Percentiles rank a stretch among this genome's conserved stretches.
Conservation (phyloP, 2,888 invertebrate genomes). For the Tetranychus piercei region DNA sequence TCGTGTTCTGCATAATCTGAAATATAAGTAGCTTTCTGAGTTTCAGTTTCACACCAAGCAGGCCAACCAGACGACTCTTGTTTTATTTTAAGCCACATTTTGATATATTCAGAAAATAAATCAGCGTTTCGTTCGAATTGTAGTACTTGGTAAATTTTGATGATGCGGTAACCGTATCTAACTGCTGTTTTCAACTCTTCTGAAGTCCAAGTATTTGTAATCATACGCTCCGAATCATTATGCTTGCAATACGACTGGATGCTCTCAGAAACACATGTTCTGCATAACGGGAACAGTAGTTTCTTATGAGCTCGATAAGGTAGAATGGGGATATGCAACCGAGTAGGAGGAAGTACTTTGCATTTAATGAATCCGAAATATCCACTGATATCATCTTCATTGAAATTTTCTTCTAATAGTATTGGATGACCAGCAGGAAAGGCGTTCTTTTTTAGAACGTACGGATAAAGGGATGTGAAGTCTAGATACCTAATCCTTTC, state of each 20-base stretch:
- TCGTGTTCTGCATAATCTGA: neutral
- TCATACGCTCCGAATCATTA: no score
- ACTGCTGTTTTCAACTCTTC: constrained; percentile 28
- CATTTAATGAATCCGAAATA: constrained; percentile 29
- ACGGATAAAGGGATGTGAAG: constrained; percentile 28
- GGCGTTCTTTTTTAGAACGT: constrained; percentile 5
- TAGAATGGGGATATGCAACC: constrained; percentile 28
- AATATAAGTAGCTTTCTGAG: neutral
- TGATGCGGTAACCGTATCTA: constrained; percentile 27
- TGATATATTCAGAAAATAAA: constrained; percentile 28
- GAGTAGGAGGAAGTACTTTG: constrained; percentile 28
- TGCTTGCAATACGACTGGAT: constrained; percentile 23
- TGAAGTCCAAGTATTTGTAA: constrained; percentile 28
- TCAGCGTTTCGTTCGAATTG: constrained; percentile 24
- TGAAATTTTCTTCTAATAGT: constrained; percentile 25
- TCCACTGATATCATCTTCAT: neutral
- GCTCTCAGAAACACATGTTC: constrained; percentile 25
- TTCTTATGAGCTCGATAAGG: constrained; percentile 26
- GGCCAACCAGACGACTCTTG: constrained; percentile 29
- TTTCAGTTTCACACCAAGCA: constrained; percentile 21
- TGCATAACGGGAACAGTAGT: constrained; percentile 28
- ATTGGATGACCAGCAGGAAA: constrained; percentile 28
- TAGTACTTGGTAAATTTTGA: constrained; percentile 28
- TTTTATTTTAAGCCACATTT: constrained; percentile 29
- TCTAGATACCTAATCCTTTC: constrained; percentile 25